Conservation (phyloP, 2,113 vertebrate genomes). For the Dolichotis patagonum region DNA sequence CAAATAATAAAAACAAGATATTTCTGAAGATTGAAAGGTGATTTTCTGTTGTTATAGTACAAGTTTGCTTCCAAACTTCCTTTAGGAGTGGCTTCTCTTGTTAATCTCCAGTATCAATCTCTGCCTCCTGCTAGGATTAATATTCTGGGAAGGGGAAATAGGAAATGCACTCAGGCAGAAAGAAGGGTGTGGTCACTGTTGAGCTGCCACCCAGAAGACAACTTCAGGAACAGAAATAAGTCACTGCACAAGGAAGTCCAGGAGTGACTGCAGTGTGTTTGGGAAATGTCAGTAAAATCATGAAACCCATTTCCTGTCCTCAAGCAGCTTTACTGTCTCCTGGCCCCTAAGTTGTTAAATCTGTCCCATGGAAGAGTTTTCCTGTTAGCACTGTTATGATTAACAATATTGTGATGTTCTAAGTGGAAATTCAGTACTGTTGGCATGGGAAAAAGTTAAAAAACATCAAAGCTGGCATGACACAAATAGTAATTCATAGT, state of each 20-base stretch:
- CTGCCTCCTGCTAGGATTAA: neutral
- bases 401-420: neutral
- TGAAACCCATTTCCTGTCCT: neutral
- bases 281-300: neutral
- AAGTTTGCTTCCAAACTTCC: neutral
- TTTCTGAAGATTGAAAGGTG: neutral
- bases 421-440: neutral
- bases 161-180: neutral
- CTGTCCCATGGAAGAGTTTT: neutral
- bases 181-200: too few species aligned
- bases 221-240: neutral
- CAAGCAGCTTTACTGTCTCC: neutral
- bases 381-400: too few species aligned
- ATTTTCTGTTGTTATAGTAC: neutral
- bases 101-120: too few species aligned
- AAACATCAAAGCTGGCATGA: neutral
- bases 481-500: neutral
- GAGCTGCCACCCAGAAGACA: neutral
- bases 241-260: too few species aligned
- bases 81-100: neutral
- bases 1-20: neutral
- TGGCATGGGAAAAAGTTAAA: neutral
- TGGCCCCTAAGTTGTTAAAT: neutral
- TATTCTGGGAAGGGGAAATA: neutral
- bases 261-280: accelerated